These are phyloP conservation scores for Pegoplata infirma DNA, from an alignment of 2,888 invertebrate genomes.

Conservation along the genomic window DNA sequence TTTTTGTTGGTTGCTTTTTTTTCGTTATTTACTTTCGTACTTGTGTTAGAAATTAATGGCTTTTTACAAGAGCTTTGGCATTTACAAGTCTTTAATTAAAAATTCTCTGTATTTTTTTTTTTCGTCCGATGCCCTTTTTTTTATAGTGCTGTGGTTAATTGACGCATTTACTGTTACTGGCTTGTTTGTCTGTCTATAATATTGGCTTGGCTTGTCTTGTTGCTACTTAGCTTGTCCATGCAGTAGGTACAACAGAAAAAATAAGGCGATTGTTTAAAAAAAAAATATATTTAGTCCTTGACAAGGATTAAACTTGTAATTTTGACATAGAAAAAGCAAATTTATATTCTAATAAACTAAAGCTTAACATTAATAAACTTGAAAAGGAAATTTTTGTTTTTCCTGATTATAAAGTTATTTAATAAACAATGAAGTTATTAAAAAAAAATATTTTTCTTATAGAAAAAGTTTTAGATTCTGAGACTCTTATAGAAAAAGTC, in stretches of 20 bases:
- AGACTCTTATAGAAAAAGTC: too few species aligned
- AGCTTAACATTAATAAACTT: too few species aligned
- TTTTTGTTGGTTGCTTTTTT: background rate
- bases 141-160: background rate
- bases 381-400: too few species aligned
- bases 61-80: conserved; percentile 5
- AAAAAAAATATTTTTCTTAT: too few species aligned
- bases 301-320: background rate
- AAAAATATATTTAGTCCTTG: background rate
- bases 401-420: too few species aligned
- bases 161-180: background rate
- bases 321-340: too few species aligned
- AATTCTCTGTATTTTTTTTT: background rate
- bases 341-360: too few species aligned
- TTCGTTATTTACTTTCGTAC: background rate
- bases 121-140: background rate
- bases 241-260: too few species aligned
- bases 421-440: too few species aligned
- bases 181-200: background rate
- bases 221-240: too few species aligned
- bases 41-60: background rate
- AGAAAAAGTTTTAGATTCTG: too few species aligned
- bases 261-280: background rate
- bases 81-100: conserved; percentile 19
- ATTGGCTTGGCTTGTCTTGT: background rate